These are phyloP conservation scores for Xestia rhomboidea DNA, from an alignment of 2,888 invertebrate species.

Conservation along the genomic window DNA sequence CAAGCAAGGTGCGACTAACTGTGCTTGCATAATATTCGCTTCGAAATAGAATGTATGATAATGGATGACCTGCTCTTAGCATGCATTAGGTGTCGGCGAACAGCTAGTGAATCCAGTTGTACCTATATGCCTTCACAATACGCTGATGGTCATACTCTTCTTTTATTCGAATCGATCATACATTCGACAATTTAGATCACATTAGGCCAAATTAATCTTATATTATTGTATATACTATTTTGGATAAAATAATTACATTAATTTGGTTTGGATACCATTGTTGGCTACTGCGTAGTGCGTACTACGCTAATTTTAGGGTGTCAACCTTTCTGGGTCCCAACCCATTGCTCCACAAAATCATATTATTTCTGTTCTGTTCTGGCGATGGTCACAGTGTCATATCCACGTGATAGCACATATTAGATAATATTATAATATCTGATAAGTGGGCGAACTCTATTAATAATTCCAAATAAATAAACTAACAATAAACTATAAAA, in stretches of 20 bases:
- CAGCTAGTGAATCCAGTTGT: background rate
- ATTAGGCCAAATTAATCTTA: too few relatives aligned
- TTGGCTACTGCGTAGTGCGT: too few relatives aligned
- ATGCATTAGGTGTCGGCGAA: background rate
- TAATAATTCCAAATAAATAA: too few relatives aligned
- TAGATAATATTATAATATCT: background rate
- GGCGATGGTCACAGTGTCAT: background rate
- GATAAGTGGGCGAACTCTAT: background rate
- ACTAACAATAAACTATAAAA: too few relatives aligned
- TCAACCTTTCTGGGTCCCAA: background rate
- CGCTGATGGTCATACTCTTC: background rate
- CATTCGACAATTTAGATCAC: background rate
- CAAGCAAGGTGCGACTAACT: slow-evolving; percentile 22
- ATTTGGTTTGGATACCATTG: background rate
- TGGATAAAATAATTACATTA: background rate
- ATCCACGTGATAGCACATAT: background rate
- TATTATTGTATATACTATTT: background rate
- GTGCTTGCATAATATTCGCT: slow-evolving; percentile 37
- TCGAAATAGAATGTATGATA: slow-evolving; percentile 12
- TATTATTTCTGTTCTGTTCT: background rate
- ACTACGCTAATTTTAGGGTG: too few relatives aligned
- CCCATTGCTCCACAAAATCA: background rate
- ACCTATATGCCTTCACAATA: background rate
- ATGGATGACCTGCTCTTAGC: background rate
- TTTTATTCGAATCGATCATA: background rate